Percentiles rank a stretch among this genome's conserved stretches.
These are phyloP conservation scores for Echinarachnius parma DNA, from an alignment of 53 echinoderm and acorn worm species.

Conservation along the genomic window DNA sequence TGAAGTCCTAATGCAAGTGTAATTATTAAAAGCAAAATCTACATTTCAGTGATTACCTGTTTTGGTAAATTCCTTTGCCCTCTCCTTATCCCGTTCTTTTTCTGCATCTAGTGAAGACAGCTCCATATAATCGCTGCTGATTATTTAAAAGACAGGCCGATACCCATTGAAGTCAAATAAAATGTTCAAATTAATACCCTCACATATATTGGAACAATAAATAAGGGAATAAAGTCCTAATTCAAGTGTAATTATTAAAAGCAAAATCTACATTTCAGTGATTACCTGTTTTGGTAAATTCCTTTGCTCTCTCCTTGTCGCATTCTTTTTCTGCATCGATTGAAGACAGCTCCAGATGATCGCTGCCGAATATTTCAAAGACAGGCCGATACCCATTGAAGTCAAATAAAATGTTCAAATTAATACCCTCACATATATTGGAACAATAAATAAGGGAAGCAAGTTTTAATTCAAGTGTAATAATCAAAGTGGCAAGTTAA, in stretches of 20 bases:
- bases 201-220: too few relatives aligned
- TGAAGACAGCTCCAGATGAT: conserved; percentile 87
- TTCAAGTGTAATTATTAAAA: neutral
- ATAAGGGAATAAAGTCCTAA: neutral
- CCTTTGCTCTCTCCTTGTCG: conserved; percentile 79
- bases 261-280: neutral
- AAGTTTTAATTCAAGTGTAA: neutral
- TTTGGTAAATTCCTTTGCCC: too few relatives aligned
- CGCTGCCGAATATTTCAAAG: conserved; percentile 96
- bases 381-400: conserved; percentile 74
- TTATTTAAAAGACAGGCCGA: too few relatives aligned
- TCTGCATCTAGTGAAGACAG: too few relatives aligned
- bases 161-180: too few relatives aligned
- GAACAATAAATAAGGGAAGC: too few relatives aligned
- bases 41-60: neutral
- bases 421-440: too few relatives aligned
- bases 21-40: neutral
- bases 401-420: too few relatives aligned
- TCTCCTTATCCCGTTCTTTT: too few relatives aligned
- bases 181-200: too few relatives aligned
- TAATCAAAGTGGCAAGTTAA: neutral
- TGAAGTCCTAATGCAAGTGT: neutral
- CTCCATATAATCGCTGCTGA: too few relatives aligned
- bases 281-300: conserved; percentile 85
- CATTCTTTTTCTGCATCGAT: conserved; percentile 77